Percentiles rank a stretch among this genome's conserved stretches.
Conservation (phyloP, 2,888 invertebrate species). For the Gandaritis pyraliata region DNA sequence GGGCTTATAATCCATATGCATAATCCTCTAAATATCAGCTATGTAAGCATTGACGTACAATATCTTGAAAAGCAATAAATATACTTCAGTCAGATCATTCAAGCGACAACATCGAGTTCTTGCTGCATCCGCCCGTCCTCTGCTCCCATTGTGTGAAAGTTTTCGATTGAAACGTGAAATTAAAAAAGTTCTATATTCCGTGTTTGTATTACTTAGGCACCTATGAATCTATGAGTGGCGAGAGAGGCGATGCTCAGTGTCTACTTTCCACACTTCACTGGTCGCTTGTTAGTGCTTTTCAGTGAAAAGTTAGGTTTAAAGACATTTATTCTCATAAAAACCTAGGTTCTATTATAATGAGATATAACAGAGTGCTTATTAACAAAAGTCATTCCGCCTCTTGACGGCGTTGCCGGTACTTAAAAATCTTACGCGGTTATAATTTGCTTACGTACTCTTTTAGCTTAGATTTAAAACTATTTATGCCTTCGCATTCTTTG, state of each 20-base stretch:
- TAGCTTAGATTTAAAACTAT: no score
- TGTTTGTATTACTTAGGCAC: conserved; percentile 48
- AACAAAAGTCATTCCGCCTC: no score
- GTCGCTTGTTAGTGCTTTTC: conserved; percentile 48
- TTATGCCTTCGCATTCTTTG: no score
- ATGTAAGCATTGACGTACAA: conserved; percentile 19
- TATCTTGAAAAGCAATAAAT: conserved; percentile 16
- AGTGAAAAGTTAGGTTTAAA: conserved; percentile 48
- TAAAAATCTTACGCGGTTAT: no score
- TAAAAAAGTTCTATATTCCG: conserved; percentile 76
- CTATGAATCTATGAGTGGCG: conserved; percentile 53
- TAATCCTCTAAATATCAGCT: conserved; percentile 20
- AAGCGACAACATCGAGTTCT: conserved; percentile 55
- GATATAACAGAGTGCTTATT: no score
- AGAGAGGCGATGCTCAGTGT: conserved; percentile 37
- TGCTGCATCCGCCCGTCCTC: conserved; percentile 49
- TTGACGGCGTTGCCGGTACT: no score
- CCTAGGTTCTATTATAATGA: no score
- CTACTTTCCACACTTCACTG: conserved; percentile 51
- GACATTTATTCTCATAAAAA: no score
- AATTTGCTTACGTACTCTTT: no score
- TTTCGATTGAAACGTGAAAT: conserved; percentile 78
- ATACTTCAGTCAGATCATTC: conserved; percentile 26
- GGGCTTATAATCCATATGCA: conserved; percentile 24
- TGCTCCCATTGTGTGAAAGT: conserved; percentile 56